Evolutionary conservation across 1,140 invertebrate genomes (phyloP).

Genomic region (Spodoptera litura): DNA sequence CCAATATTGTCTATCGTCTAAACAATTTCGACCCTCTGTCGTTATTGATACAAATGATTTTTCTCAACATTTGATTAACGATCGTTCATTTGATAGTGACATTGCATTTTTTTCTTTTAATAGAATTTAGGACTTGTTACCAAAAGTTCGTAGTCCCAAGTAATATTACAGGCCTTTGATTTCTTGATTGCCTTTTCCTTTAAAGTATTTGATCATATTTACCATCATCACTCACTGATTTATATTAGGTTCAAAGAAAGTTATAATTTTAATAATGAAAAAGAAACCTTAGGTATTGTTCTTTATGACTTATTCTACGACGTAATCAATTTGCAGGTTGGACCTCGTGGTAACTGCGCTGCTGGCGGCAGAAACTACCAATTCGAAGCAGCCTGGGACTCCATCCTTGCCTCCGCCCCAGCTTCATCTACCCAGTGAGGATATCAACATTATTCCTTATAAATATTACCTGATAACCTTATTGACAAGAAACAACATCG

Average conservation of each 20-base stretch:
- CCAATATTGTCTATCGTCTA: conserved; percentile 45
- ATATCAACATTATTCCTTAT: background rate
- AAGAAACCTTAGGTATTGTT: too few species aligned
- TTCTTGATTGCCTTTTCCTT: too few species aligned
- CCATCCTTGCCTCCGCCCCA: conserved; percentile 58
- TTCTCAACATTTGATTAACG: conserved; percentile 17
- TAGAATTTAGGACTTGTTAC: too few species aligned
- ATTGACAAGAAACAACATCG: too few species aligned
- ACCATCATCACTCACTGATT: too few species aligned
- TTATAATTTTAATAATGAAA: too few species aligned
- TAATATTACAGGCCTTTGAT: too few species aligned
- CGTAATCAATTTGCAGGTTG: conserved; percentile 52
- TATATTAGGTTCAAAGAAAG: too few species aligned
- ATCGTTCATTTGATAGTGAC: too few species aligned
- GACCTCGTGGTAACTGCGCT: conserved; percentile 65
- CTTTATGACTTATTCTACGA: background rate
- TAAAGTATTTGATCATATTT: too few species aligned
- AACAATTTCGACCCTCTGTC: conserved; percentile 47
- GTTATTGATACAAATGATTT: conserved; percentile 59
- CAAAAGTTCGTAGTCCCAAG: too few species aligned
- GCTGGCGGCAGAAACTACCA: conserved; percentile 72
- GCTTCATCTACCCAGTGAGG: conserved; percentile 57
- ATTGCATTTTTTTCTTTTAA: too few species aligned
- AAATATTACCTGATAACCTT: background rate
- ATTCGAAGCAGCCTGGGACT: conserved; percentile 74